Evolutionary conservation across 2,888 invertebrate genomes (phyloP).

Genomic region (Rutpela maculata): DNA sequence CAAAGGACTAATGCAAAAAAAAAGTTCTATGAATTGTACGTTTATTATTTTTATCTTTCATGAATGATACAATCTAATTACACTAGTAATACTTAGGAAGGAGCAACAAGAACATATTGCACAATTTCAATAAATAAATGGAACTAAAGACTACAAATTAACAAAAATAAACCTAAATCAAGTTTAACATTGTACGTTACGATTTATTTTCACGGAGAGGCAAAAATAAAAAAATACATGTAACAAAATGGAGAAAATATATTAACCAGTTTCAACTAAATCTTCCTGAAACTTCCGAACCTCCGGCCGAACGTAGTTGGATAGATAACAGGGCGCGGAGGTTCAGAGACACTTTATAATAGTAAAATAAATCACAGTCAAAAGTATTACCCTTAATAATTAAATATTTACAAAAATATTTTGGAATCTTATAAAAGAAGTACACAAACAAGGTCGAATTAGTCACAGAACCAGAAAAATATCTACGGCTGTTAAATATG

Average conservation of each 20-base stretch:
- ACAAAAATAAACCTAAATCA: conserved; percentile 50
- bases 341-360: conserved; percentile 50
- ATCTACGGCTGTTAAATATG: conserved; percentile 11
- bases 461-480: conserved; percentile 19
- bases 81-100: conserved; percentile 66
- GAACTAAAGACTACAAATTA: conserved; percentile 43
- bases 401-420: conserved; percentile 56
- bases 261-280: conserved; percentile 42
- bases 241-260: conserved; percentile 40
- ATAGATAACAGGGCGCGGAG: conserved; percentile 15
- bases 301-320: conserved; percentile 40
- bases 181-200: conserved; percentile 50
- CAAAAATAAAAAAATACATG: conserved; percentile 29
- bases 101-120: conserved; percentile 63
- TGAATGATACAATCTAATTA: conserved; percentile 62
- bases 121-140: conserved; percentile 50
- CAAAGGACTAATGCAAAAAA: neutral
- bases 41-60: conserved; percentile 55
- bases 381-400: conserved; percentile 61
- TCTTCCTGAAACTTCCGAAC: conserved; percentile 45
- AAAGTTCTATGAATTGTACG: conserved; percentile 24
- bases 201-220: conserved; percentile 35
- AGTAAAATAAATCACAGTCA: conserved; percentile 67
- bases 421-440: conserved; percentile 56
- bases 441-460: conserved; percentile 38